phyloP scores from a whole-genome alignment of 2,888 invertebrate species.

The Limenitis camilla region DNA sequence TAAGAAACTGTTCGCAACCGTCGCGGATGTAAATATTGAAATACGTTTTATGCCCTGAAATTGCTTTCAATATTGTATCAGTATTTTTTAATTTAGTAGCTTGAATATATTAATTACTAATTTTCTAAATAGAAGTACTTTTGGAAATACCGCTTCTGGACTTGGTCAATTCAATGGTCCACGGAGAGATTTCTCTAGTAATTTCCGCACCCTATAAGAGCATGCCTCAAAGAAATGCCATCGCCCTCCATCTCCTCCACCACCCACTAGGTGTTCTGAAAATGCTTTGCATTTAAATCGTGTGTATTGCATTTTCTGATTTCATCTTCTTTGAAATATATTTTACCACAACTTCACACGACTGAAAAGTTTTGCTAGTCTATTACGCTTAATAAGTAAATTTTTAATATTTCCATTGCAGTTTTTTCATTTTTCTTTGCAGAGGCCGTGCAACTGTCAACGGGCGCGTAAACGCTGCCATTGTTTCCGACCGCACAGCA shows the following conservation, averaged over 20 bases:
- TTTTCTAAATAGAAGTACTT: neutral
- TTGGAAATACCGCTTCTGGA: constrained; percentile 27
- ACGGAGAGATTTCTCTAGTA: constrained; percentile 49
- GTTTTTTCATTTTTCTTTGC: constrained; percentile 52
- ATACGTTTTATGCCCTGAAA: too few relatives aligned
- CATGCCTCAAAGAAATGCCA: constrained; percentile 39
- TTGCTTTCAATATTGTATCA: too few relatives aligned
- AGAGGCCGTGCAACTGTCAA: constrained; percentile 95
- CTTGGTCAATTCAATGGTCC: constrained; percentile 34
- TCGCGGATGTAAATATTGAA: too few relatives aligned
- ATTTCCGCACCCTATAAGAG: constrained; percentile 52
- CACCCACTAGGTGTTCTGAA: constrained; percentile 48
- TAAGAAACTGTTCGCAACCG: too few relatives aligned
- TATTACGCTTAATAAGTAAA: neutral
- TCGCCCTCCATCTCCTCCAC: constrained; percentile 28
- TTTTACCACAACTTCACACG: constrained; percentile 8
- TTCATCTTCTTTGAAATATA: constrained; percentile 22
- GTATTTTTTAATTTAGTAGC: too few relatives aligned
- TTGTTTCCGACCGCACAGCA: constrained; percentile 92
- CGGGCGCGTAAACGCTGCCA: constrained; percentile 90
- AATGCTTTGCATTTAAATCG: constrained; percentile 55
- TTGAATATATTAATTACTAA: neutral
- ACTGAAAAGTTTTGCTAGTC: neutral
- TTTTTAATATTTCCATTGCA: constrained; percentile 30
- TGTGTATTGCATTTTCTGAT: constrained; percentile 37